phyloP scores from a whole-genome alignment of 2,113 vertebrate species.

The Astur gentilis region DNA sequence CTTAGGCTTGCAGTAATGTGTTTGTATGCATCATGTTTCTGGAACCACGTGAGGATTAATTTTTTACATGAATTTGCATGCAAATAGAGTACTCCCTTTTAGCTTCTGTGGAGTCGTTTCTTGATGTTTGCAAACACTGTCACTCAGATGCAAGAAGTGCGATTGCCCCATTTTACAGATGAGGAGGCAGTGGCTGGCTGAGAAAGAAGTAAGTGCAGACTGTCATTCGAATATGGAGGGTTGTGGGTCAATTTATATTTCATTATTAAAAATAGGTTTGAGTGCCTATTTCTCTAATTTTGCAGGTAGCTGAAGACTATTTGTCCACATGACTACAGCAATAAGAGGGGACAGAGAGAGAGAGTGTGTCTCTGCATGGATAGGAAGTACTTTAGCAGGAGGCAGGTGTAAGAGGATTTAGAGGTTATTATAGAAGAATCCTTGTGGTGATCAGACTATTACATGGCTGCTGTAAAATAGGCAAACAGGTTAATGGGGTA shows the following conservation, averaged over 20 bases:
- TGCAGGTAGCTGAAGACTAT: not conserved
- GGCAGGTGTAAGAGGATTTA: slow-evolving; percentile 64
- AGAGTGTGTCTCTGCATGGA: not conserved
- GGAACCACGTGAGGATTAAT: slow-evolving; percentile 49
- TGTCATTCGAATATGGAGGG: not conserved
- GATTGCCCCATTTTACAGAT: slow-evolving; percentile 46
- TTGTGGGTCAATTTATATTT: not conserved
- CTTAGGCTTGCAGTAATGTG: not conserved
- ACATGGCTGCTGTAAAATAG: slow-evolving; percentile 37
- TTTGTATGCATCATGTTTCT: slow-evolving; percentile 53
- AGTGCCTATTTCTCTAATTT: not conserved
- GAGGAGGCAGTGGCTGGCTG: slow-evolving; percentile 22
- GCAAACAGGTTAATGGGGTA: slow-evolving; percentile 52
- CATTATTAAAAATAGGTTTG: slow-evolving; percentile 1
- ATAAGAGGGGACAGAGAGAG: not conserved
- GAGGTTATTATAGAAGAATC: slow-evolving; percentile 54
- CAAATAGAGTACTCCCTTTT: slow-evolving; percentile 43
- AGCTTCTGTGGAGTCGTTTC: not conserved
- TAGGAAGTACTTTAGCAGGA: slow-evolving; percentile 32
- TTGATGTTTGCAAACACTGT: slow-evolving; percentile 48
- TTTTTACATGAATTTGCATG: slow-evolving; percentile 63
- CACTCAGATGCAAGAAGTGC: not conserved
- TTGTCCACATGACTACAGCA: not conserved
- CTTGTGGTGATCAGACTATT: not conserved
- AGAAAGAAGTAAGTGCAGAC: slow-evolving; percentile 13